Base-by-base conservation (phyloP, 2,888 invertebrate genomes). In the Heliconius sara region DNA sequence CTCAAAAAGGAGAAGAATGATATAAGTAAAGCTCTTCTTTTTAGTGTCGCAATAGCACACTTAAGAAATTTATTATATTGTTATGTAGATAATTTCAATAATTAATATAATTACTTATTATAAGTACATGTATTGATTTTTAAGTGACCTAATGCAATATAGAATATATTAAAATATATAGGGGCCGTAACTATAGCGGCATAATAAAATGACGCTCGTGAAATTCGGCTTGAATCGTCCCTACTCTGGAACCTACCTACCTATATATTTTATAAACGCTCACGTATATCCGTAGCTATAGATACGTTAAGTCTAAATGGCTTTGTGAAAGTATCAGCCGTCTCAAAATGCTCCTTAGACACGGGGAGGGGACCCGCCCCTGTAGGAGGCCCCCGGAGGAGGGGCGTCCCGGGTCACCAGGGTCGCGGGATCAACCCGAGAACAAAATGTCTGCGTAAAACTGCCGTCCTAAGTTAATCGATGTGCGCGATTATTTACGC, bases 381-480 rank as follows among this genome's bases (percentile, higher is more conserved):
- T 83, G 81, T 80, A 85, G 86, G 88, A 84, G 89, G 89, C 93
- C 93, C 90, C 87, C 82, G 81, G 80, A 85, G 86, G 88, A 84
- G 89, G 89, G 90, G 90, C 91, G 87, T 88, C 85, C 86, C 88
- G 85, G 89, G 89, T 88, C 88, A 88, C 87, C 85, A 87, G 87
- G 90, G 90, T 90, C 91, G 86, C 84, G 85, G 86, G 87, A 89
- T 88, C 89, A 89, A 86, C 85, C 86, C 86, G 85, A 84, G 87
- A 85, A 88, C 90, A 89, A 91, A 91, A 91, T 89, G 90, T 91
- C 89, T 88, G 88, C 88, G 87, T 86, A 84, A 84, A 86, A 84
- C 84, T 84, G 83, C 83, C 84, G 79, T 82, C 83, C 84, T 85
- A 85, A 85, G 84, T 81, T 88, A 89, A 91, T 82, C 81, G 79